These are phyloP conservation scores for Dryocosmus kuriphilus DNA, from an alignment of 2,888 invertebrate genomes.

Conservation along the genomic window DNA sequence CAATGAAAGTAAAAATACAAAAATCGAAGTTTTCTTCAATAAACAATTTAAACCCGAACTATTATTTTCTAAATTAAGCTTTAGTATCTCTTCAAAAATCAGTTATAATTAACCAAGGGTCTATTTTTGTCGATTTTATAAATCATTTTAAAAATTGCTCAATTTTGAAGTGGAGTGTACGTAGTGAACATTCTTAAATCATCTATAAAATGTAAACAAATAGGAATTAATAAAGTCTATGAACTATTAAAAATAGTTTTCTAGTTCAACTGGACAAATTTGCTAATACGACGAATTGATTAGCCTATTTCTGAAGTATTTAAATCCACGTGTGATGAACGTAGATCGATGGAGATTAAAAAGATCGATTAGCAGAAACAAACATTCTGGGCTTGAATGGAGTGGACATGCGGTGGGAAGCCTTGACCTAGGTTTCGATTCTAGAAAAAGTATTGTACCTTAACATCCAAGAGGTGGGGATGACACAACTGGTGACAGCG, in stretches of 20 bases:
- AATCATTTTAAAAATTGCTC: too few species aligned
- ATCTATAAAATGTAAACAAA: too few species aligned
- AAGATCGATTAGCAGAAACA: slow-evolving; percentile 15
- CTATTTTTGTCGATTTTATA: too few species aligned
- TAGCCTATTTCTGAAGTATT: slow-evolving; percentile 1
- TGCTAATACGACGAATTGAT: slow-evolving; percentile 19
- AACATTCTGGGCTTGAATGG: slow-evolving; percentile 1
- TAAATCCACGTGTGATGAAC: neutral
- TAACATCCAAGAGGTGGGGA: slow-evolving; percentile 52
- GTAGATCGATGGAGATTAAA: neutral
- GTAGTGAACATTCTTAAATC: too few species aligned
- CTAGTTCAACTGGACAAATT: neutral
- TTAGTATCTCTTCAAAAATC: too few species aligned
- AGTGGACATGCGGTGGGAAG: slow-evolving; percentile 25
- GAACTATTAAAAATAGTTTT: neutral
- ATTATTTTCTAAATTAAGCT: too few species aligned
- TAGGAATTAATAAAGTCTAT: too few species aligned
- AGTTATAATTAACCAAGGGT: too few species aligned
- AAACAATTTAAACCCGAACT: too few species aligned
- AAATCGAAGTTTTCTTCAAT: too few species aligned
- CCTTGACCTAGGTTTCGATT: slow-evolving; percentile 32
- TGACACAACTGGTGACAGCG: slow-evolving; percentile 45
- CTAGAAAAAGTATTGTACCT: slow-evolving; percentile 46
- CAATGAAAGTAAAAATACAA: too few species aligned
- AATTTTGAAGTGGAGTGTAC: too few species aligned